A percentile compares a stretch with the other conserved stretches of the same genome.
Evolutionary conservation across 2,113 vertebrate species (phyloP).

Genomic region (Corvus cornix): DNA sequence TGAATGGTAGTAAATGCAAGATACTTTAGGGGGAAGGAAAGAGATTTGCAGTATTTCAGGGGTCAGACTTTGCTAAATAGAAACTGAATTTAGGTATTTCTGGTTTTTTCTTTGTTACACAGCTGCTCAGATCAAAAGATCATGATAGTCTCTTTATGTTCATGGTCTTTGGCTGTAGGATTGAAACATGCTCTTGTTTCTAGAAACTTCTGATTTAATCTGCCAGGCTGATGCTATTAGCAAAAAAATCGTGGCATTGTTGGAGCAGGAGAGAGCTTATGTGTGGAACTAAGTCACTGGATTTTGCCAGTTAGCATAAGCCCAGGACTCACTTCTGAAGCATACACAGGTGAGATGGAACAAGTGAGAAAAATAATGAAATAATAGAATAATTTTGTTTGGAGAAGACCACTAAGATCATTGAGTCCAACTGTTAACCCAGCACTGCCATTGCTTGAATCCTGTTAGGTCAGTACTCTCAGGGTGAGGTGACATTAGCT

Average conservation of each 20-base stretch:
- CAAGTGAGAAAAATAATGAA: not conserved
- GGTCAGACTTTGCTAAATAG: not conserved
- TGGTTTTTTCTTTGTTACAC: not conserved
- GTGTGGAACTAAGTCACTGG: not conserved
- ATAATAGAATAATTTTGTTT: not conserved
- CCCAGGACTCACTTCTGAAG: not conserved
- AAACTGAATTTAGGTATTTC: not conserved
- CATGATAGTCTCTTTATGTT: not conserved
- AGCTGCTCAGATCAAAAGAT: not conserved
- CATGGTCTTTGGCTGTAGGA: not conserved
- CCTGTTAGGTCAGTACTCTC: not conserved
- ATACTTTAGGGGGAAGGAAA: not conserved
- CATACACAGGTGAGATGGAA: not conserved
- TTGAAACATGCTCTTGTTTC: not conserved
- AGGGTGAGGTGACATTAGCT: not conserved
- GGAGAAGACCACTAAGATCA: not conserved
- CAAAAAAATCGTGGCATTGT: rapidly evolving
- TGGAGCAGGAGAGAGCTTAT: not conserved
- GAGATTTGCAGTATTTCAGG: not conserved
- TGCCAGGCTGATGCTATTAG: not conserved
- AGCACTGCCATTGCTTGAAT: not conserved
- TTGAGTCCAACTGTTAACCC: not conserved
- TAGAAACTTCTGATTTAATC: not conserved
- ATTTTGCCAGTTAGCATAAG: not conserved
- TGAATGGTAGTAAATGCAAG: not conserved